Base-by-base conservation (phyloP, 2,888 invertebrate species). In the Thereva unica region DNA sequence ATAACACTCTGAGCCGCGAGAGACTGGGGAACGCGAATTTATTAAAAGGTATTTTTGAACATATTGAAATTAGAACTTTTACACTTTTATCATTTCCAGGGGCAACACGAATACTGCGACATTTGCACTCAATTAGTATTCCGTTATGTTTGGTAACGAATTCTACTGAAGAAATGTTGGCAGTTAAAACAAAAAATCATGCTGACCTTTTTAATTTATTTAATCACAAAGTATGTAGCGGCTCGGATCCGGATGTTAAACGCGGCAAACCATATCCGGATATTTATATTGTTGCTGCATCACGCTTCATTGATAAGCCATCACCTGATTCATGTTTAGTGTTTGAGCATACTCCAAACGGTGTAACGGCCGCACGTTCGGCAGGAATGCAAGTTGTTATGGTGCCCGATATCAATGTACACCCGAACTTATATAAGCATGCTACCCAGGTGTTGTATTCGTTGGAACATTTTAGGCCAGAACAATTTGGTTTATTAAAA, bases 281-380 rank as follows among this genome's bases (percentile, higher is more conserved):
- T 76, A 89, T 91, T 71, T 95, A 91, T 77, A 77, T 89, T 35
- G 85, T 92, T 0, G 86, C 89, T 66, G 90, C 90, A 0, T 78
- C 82, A 1, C 80, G 92, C 71, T 93, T 93, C 78, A 80, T 83
- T 0, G 86, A 87, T 70, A 82, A 84, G 72, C 88, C 89, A 37
- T 76, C 82, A 8, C 85, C 87, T 34, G 82, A 66, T 35, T 34
- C 57, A 59, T 89, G 90, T 74, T 79, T 93, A 68, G 92, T 92
- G 23, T 91, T 93, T 78, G 95, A 95, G 82, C 94, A 95, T 80
- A 89, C 94, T 0, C 89, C 90, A 0, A 92, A 92, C 77, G 94
- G 95, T 2, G 91, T 92, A 1, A 83, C 85, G 45, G 89, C 90
- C 0, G 93, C 88, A 0, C 74, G 85, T 38, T 83, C 84, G n/a